Base-by-base conservation (phyloP, 2,113 vertebrate genomes). In the Pyrgilauda ruficollis region DNA sequence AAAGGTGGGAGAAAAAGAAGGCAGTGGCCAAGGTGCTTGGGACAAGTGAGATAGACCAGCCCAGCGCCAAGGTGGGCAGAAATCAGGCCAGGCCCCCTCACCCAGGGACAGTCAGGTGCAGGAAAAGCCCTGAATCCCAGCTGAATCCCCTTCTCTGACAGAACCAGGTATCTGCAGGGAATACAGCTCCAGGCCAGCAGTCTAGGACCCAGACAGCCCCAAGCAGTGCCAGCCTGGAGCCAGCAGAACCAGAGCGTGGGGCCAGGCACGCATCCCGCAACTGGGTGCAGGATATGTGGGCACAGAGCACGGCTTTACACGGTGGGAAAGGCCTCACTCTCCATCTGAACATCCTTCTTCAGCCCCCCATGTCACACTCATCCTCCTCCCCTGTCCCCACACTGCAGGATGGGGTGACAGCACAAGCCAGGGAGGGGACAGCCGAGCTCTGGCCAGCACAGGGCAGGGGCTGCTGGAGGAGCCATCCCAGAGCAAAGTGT, bases 1-100 rank as follows among this genome's bases (percentile, higher is more conserved):
- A 97, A 96, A 98, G 91, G 78, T 97, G 98, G 98, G 91, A 97
- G 75, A 97, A 97, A 61, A 97, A 97, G 92, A 94, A 86, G 61
- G 93, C 90, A 13, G 82, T 28, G 2, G 96, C 95, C 0, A 7
- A 84, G n/a, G 79, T 64, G 31, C 77, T 72, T 7, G 56, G 69
- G 58, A 72, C 59, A 66, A 91, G 47, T 3, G 84, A 89, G 83
- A 67, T 9, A 15, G 41, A 68, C 12, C 83, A 64, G 24, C 64
- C 66, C 68, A 39, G 27, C 17, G 7, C 33, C 1, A 37, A 84
- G 91, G 94, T 92, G 69, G 53, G 93, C 27, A 52, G 49, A 26
- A 30, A 9, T 41, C 50, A 31, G 24, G 50, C 33, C 31, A 16
- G 4, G 33, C 6, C 6, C 1, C 11, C 31, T 62, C 27, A 47